These are phyloP conservation scores for Tinea semifulvella DNA, from an alignment of 2,888 invertebrate genomes.

Conservation along the genomic window DNA sequence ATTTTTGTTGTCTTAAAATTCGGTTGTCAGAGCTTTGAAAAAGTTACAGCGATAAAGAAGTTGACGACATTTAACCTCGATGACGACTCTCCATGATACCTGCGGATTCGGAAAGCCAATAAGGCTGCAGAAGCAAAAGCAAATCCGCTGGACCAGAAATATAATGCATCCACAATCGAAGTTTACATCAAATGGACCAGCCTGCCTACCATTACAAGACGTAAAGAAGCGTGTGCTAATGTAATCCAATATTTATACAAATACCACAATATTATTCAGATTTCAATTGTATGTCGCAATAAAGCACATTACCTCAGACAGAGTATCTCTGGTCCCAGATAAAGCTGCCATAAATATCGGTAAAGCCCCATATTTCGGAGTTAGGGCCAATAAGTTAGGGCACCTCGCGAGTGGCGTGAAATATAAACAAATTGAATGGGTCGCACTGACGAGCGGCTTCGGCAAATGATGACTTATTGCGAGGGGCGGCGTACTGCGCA, in stretches of 20 bases:
- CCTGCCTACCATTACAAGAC: too few relatives aligned
- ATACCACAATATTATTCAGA: slow-evolving; percentile 9
- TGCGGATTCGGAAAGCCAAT: too few relatives aligned
- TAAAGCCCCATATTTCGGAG: slow-evolving; percentile 56
- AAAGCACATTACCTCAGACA: slow-evolving; percentile 44
- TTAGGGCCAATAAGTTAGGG: slow-evolving; percentile 50
- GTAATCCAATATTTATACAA: slow-evolving; percentile 14
- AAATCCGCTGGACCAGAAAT: too few relatives aligned
- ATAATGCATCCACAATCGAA: too few relatives aligned
- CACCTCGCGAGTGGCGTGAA: slow-evolving; percentile 57
- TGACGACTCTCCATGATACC: too few relatives aligned
- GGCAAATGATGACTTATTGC: slow-evolving; percentile 58
- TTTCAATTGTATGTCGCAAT: slow-evolving; percentile 21
- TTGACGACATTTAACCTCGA: too few relatives aligned
- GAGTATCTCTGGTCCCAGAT: slow-evolving; percentile 32
- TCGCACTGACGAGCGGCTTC: slow-evolving; percentile 50
- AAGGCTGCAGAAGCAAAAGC: too few relatives aligned
- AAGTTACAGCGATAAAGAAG: too few relatives aligned
- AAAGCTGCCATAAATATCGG: slow-evolving; percentile 56
- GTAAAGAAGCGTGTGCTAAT: slow-evolving; percentile 1
- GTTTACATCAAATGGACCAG: too few relatives aligned
- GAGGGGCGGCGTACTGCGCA: neutral
- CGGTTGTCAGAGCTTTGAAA: too few relatives aligned
- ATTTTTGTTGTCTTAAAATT: too few relatives aligned
- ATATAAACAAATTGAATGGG: slow-evolving; percentile 65